phyloP scores from a whole-genome alignment of 2,113 vertebrate species.

The Gavia stellata region DNA sequence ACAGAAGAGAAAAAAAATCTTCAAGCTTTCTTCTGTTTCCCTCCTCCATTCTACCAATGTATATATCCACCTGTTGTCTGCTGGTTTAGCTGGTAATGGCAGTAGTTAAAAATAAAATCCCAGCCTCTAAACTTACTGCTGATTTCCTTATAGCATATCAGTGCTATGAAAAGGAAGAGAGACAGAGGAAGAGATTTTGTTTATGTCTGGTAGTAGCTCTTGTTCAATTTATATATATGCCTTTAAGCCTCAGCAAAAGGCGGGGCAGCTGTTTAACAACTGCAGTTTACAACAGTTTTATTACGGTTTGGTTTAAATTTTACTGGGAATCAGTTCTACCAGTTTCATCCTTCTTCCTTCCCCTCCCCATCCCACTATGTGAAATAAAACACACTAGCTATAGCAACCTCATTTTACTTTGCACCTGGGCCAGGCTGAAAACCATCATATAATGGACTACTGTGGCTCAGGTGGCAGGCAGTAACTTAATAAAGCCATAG shows the following conservation, averaged over 20 bases:
- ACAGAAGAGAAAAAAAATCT: background rate
- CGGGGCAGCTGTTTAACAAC: background rate
- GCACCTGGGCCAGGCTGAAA: background rate
- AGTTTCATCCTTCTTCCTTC: background rate
- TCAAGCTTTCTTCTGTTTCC: background rate
- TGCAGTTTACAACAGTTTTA: background rate
- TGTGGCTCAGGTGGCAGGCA: background rate
- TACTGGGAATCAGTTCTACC: background rate
- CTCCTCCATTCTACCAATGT: background rate
- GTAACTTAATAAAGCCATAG: background rate
- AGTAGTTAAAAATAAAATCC: background rate
- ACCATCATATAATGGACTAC: background rate
- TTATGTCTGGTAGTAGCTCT: background rate
- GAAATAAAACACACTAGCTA: background rate
- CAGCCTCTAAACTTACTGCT: background rate
- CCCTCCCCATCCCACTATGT: background rate
- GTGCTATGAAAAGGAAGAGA: background rate
- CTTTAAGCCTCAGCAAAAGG: background rate
- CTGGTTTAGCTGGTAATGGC: background rate
- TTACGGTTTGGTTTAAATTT: background rate
- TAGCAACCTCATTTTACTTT: background rate
- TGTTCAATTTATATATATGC: background rate
- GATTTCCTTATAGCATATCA: background rate
- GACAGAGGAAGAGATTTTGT: background rate
- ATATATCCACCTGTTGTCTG: background rate